These are phyloP conservation scores for Eufriesea mexicana DNA, from an alignment of 1,140 invertebrate species.

Conservation along the genomic window DNA sequence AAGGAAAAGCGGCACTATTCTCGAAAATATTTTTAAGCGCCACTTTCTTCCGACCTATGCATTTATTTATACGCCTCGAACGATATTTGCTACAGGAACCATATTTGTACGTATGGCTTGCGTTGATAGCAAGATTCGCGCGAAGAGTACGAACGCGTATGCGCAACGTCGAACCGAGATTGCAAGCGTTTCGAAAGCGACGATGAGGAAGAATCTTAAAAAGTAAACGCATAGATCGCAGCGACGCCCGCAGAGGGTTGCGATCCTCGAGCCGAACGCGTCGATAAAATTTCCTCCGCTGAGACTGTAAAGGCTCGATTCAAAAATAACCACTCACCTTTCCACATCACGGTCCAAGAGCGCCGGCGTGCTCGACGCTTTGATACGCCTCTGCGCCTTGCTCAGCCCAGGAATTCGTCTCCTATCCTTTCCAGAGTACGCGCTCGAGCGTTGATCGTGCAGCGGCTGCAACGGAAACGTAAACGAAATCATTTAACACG, in stretches of 20 bases:
- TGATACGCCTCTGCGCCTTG: constrained; percentile 80
- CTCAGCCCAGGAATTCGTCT: constrained; percentile 78
- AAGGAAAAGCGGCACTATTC: background rate
- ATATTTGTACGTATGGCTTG: too few relatives aligned
- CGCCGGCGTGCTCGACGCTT: constrained; percentile 83
- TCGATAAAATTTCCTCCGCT: background rate
- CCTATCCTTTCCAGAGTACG: constrained; percentile 72
- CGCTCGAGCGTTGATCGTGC: constrained; percentile 73
- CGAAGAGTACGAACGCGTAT: too few relatives aligned
- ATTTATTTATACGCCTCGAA: background rate
- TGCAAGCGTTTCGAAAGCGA: background rate
- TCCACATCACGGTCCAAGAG: constrained; percentile 80
- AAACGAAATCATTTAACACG: constrained; percentile 49
- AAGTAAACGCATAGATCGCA: too few relatives aligned
- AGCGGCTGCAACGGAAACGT: constrained; percentile 77
- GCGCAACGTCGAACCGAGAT: too few relatives aligned
- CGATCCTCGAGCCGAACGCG: too few relatives aligned
- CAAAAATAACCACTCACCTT: constrained; percentile 68
- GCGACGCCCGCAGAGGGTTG: too few relatives aligned
- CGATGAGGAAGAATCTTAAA: background rate
- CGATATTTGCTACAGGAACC: too few relatives aligned
- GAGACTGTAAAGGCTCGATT: constrained; percentile 46
- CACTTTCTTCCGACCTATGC: background rate
- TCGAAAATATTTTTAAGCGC: background rate
- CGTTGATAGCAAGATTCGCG: too few relatives aligned